phyloP scores from a whole-genome alignment of 2,113 vertebrate species.

The Amia ocellicauda region DNA sequence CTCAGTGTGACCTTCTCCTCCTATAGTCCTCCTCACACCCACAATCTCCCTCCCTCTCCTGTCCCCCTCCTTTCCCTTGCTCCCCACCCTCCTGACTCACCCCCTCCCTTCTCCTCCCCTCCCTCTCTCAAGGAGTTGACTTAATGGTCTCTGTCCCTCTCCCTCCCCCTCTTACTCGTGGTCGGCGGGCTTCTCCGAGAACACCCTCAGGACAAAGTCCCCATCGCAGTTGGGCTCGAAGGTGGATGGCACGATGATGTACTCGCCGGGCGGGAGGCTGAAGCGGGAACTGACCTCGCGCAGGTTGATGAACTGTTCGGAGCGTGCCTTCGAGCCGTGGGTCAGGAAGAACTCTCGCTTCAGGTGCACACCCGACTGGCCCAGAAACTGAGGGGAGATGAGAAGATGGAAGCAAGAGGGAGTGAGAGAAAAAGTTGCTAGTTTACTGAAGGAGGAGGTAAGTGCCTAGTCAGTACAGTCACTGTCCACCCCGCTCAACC shows the following conservation, averaged over 20 bases:
- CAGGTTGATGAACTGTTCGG: constrained; percentile 90
- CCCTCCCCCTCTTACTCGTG: constrained; percentile 71
- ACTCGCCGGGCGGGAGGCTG: constrained; percentile 78
- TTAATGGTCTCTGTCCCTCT: background rate
- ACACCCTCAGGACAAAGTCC: constrained; percentile 85
- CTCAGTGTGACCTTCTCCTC: too few relatives aligned
- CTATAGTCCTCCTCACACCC: too few relatives aligned
- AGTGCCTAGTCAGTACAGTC: too few relatives aligned
- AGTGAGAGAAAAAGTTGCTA: too few relatives aligned
- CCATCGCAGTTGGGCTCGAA: constrained; percentile 85
- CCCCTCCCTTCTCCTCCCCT: background rate
- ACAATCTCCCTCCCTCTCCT: too few relatives aligned
- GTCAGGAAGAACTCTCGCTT: constrained; percentile 86
- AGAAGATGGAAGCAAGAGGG: background rate
- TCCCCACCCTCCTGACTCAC: too few relatives aligned
- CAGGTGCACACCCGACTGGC: constrained; percentile 73
- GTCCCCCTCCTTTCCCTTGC: background rate
- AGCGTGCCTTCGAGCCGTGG: constrained; percentile 79
- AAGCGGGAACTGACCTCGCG: constrained; percentile 87
- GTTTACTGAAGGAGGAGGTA: too few relatives aligned
- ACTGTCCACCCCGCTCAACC: background rate
- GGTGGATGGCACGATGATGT: constrained; percentile 91
- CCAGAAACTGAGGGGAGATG: constrained; percentile 56
- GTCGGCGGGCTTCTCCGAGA: constrained; percentile 82
- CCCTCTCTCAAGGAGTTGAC: background rate